These are phyloP conservation scores for Miltochrista miniata DNA, from an alignment of 2,888 invertebrate species.

Conservation along the genomic window DNA sequence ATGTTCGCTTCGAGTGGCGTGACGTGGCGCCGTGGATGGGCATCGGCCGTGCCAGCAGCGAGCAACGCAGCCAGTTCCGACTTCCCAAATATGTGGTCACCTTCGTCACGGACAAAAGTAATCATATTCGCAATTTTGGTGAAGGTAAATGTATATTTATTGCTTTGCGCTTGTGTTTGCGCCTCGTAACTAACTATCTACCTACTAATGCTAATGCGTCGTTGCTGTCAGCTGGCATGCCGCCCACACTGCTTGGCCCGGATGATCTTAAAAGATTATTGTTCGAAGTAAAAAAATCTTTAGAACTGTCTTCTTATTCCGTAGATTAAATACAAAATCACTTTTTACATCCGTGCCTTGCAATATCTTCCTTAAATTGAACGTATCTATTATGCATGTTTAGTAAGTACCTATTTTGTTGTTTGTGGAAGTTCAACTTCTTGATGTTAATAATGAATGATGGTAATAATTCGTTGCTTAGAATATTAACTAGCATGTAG, in stretches of 20 bases:
- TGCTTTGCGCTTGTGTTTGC: slow-evolving; percentile 79
- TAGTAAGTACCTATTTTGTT: slow-evolving; percentile 25
- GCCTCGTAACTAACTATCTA: slow-evolving; percentile 65
- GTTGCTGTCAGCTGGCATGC: slow-evolving; percentile 58
- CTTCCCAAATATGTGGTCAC: slow-evolving; percentile 86
- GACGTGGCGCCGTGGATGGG: slow-evolving; percentile 79
- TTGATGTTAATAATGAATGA: background rate
- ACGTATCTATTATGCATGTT: slow-evolving; percentile 41
- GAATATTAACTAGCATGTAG: background rate
- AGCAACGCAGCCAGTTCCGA: slow-evolving; percentile 82
- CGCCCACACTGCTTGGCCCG: slow-evolving; percentile 57
- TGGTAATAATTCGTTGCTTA: slow-evolving; percentile 1
- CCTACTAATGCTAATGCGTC: slow-evolving; percentile 63
- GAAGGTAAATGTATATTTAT: slow-evolving; percentile 85
- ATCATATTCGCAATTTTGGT: slow-evolving; percentile 85
- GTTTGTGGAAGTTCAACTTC: slow-evolving; percentile 18
- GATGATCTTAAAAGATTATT: slow-evolving; percentile 39
- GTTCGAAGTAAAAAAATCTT: slow-evolving; percentile 17
- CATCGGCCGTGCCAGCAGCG: slow-evolving; percentile 65
- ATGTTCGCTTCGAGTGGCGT: slow-evolving; percentile 86
- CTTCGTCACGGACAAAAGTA: slow-evolving; percentile 84
- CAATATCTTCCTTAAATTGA: slow-evolving; percentile 44
- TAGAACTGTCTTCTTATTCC: slow-evolving; percentile 9
- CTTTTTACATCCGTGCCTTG: slow-evolving; percentile 46
- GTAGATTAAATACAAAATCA: slow-evolving; percentile 4